Evolutionary conservation across 1,140 invertebrate species (phyloP), one percentile per base, ranked within the genome.

Genomic region (Akabosia matsudoensis): DNA sequence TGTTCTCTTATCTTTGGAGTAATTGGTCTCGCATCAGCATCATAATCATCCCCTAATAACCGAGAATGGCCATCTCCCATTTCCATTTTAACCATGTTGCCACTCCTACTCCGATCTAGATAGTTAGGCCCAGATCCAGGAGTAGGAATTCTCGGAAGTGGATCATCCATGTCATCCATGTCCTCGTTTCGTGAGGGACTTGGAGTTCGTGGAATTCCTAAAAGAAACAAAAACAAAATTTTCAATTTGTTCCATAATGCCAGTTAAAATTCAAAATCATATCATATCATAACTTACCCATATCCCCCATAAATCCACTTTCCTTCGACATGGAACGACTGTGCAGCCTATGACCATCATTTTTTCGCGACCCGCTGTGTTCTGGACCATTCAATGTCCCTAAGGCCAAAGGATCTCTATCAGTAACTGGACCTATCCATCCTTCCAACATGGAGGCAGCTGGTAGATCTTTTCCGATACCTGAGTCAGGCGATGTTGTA

Each of bases 401-500:
- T 22, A 67, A 31, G 7, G 61, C 61, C 28, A 67, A 67, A 30
- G 61, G 61, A 31, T 67, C 61, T 31, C 61, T 67, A 30, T 67
- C 61, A 31, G 26, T 67, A 2, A 67, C 70, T 16, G 70, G 37
- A 13, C 37, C 33, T 14, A 45, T 72, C 70, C 70, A 72, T n/a
- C 37, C 33, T 22, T 72, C 70, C 3, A 72, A 13, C 18, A 45
- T n/a, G n/a, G n/a, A n/a, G 18, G 10, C 33, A 26, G 70, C n/a
- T 2, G 72, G 85, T 83, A 80, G 88, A 88, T 74, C 90, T 78
- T 90, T 90, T n/a, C 91, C 91, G 70, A 92, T 89, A 76, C 91
- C 91, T 56, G 90, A 91, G 84, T 92, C 91, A 0, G 91, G 91
- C 78, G 91, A 92, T 16, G 91, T 92, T 82, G 92, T 92, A 77